Percentiles rank a stretch among this genome's conserved stretches.
Conservation (phyloP, 2,888 invertebrate species). For the Pseudococcus jackbeardsleyi region DNA sequence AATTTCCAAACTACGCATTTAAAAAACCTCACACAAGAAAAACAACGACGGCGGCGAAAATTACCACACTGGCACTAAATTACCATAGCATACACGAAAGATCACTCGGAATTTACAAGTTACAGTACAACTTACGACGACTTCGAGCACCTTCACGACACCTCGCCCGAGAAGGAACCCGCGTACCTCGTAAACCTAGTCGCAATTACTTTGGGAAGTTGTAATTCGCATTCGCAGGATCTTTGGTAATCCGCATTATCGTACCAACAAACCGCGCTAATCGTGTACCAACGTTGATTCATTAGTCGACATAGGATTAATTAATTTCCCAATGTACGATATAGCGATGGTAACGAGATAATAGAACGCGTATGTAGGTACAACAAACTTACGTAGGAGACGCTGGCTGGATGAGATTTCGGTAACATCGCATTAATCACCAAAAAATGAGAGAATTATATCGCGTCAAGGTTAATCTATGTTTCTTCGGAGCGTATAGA, state of each 20-base stretch:
- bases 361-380: background rate
- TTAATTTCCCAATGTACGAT: slow-evolving; percentile 31
- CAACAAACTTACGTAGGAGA: background rate
- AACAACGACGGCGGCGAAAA: background rate
- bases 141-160: background rate
- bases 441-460: background rate
- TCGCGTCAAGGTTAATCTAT: background rate
- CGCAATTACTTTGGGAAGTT: slow-evolving; percentile 27
- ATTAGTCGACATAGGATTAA: slow-evolving; percentile 36
- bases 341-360: background rate
- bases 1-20: background rate
- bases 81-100: background rate
- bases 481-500: background rate
- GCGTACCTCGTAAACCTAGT: background rate
- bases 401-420: background rate
- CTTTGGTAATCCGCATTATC: slow-evolving; percentile 35
- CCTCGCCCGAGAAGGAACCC: background rate
- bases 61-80: background rate
- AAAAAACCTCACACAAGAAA: background rate
- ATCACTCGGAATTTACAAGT: slow-evolving; percentile 10
- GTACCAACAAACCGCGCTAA: slow-evolving; percentile 12
- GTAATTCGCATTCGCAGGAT: slow-evolving; percentile 43
- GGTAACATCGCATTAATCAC: slow-evolving; percentile 1
- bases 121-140: background rate
- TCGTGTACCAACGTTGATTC: slow-evolving; percentile 15